Evolutionary conservation across 2,113 vertebrate genomes (phyloP), one percentile per base, ranked within the genome.

Genomic region (Heloderma charlesbogerti): DNA sequence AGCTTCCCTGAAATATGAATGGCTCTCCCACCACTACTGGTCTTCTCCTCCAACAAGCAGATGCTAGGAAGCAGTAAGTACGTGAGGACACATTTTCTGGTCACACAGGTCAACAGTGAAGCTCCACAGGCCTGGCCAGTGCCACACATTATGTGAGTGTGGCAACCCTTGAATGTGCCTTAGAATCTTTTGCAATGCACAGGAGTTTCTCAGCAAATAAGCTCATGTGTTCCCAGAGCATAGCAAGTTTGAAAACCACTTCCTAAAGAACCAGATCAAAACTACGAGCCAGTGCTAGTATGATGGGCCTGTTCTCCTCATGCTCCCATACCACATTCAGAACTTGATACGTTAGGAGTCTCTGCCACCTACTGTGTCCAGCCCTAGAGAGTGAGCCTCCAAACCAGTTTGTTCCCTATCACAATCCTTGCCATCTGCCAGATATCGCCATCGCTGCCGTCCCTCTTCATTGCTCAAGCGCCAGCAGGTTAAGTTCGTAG

Each of bases 401-500:
- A 98, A 93, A 95, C 97, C 97, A 34, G 75, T 98, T 90, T 97
- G 97, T 78, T 95, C 93, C 88, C 97, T 94, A 71, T 94, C 93
- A 5, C 89, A 37, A 18, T 72, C 29, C 3, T 97, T 60, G 3
- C 16, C 96, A 51, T 87, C 88, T 8, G 97, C 95, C 0, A 97
- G 95, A 88, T 96, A 98, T 48, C 2, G 69, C 98, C 98, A 98
- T 2, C 93, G 97, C 94, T 98, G 98, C 88, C 98, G 95, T 57
- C 98, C 98, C 84, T 98, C 97, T 27, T 95, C 95, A 22, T 97
- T 98, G 0, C 84, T 91, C 82, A 98, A 96, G 66, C 97, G 97
- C 98, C 98, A 98, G 87, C 95, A 87, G 45, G 95, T 97, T 91
- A 98, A 96, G 85, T 98, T 97, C 20, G 98, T 98, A 78, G 94